Evolutionary conservation across 2,113 vertebrate genomes (phyloP).

Genomic region (Pterophyllum scalare): DNA sequence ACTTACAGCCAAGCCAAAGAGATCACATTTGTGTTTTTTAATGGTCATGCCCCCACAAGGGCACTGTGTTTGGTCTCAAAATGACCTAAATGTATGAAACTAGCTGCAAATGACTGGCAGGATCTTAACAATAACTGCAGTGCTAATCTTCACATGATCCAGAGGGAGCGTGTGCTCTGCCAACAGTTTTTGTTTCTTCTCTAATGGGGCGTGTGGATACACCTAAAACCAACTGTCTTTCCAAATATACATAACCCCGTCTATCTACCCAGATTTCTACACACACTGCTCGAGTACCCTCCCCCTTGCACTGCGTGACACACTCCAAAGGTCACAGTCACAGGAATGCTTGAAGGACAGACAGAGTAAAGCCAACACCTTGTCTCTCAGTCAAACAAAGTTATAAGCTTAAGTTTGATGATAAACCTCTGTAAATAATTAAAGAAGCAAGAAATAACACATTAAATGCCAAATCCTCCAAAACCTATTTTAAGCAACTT

Average conservation of each 20-base stretch:
- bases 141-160: not conserved
- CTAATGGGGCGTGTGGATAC: not conserved
- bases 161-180: not conserved
- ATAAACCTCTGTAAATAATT: constrained; percentile 54
- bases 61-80: not conserved
- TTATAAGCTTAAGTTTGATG: constrained; percentile 58
- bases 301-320: constrained; percentile 76
- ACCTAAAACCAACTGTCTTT: constrained; percentile 8
- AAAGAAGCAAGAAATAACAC: not conserved
- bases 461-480: not conserved
- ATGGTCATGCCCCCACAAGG: not conserved
- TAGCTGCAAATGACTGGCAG: not conserved
- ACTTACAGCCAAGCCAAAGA: not conserved
- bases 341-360: constrained; percentile 85
- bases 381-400: constrained; percentile 61
- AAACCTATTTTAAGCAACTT: constrained; percentile 2
- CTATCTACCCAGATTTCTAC: constrained; percentile 64
- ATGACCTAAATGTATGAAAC: not conserved
- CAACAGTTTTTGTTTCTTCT: constrained; percentile 1
- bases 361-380: constrained; percentile 73
- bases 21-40: not conserved
- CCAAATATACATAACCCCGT: constrained; percentile 38
- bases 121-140: not conserved
- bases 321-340: constrained; percentile 86
- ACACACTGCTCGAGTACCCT: constrained; percentile 62